Base-by-base conservation (phyloP, 2,113 vertebrate genomes). In the Benthochromis sp. region DNA sequence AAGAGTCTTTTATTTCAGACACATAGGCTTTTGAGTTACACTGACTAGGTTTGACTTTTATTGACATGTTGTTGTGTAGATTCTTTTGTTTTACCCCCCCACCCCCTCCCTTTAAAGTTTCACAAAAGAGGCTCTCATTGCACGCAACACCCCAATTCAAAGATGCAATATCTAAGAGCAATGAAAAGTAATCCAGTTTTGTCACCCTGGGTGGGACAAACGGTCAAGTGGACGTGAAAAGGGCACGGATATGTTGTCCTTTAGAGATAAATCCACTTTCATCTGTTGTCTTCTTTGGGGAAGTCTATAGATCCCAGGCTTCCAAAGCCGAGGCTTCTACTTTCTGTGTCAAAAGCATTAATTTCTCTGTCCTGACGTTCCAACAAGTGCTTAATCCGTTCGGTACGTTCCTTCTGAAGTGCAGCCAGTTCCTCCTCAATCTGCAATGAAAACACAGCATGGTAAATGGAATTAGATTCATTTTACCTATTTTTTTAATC, bases 381-480 rank as follows among this genome's bases (percentile, higher is more conserved):
- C 96, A 99, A 90, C 82, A 99, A 96, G 92, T 97, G 96, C 96
- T 99, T 99, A 84, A 99, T 98, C 94, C 96, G 97, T 96, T 99
- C 99, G 7, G 97, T 99, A 89, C 99, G 98, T 93, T 99, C 99
- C 95, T 99, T 99, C 96, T 99, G 98, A 93, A 99, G 97, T 92
- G 97, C 97, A 19, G 97, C 98, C 88, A 99, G 97, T 95, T 99
- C 98, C 97, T 99, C 98, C 95, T 99, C 98, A 92, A 99, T 99
- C 98, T 99, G 96, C 6, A 11, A 81, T 17, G 8, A 14, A 47
- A 79, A 69, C 43, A 73, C 14, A 79, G 7, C 10, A 27, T 3
- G 6, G 4, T 7, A 11, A 27, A 63, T 43, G 24, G 8, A 54
- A 61, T 17, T 43, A 17, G 21, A 21, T 12, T 24, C 13, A 47